Evolutionary conservation across 1,140 invertebrate species (phyloP).

Genomic region (Camponotus vicinus): DNA sequence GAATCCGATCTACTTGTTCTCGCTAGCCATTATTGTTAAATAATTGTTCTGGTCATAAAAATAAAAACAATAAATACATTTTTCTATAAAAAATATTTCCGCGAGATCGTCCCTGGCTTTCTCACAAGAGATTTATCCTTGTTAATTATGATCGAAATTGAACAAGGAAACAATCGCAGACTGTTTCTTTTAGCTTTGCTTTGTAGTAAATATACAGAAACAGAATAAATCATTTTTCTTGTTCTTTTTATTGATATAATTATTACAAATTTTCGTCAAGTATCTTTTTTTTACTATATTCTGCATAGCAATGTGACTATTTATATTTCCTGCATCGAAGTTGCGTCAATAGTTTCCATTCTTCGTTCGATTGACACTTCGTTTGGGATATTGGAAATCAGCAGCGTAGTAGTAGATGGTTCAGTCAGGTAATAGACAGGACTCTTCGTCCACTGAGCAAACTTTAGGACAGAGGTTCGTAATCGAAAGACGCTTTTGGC

Average conservation of each 20-base stretch:
- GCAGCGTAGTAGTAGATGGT: slow-evolving; percentile 39
- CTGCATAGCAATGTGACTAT: neutral
- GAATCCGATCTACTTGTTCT: slow-evolving; percentile 40
- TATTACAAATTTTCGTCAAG: neutral
- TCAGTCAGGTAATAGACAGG: slow-evolving; percentile 66
- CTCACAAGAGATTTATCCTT: neutral
- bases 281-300: neutral
- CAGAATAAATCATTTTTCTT: neutral
- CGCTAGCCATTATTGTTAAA: slow-evolving; percentile 34
- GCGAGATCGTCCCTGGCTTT: neutral
- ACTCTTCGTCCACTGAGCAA: slow-evolving; percentile 69
- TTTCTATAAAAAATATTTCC: neutral
- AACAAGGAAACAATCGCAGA: neutral
- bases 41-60: neutral
- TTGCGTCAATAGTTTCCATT: neutral
- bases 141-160: neutral
- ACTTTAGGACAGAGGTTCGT: slow-evolving; percentile 69
- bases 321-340: neutral
- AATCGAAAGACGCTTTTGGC: slow-evolving; percentile 70
- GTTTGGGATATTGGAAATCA: slow-evolving; percentile 68
- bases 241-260: neutral
- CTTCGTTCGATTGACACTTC: slow-evolving; percentile 18
- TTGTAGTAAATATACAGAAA: neutral
- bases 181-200: neutral
- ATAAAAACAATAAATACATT: neutral